A percentile compares a stretch with the other conserved stretches of the same genome.
Conservation (phyloP, 1,140 invertebrate genomes). For the Drosophila takahashii region DNA sequence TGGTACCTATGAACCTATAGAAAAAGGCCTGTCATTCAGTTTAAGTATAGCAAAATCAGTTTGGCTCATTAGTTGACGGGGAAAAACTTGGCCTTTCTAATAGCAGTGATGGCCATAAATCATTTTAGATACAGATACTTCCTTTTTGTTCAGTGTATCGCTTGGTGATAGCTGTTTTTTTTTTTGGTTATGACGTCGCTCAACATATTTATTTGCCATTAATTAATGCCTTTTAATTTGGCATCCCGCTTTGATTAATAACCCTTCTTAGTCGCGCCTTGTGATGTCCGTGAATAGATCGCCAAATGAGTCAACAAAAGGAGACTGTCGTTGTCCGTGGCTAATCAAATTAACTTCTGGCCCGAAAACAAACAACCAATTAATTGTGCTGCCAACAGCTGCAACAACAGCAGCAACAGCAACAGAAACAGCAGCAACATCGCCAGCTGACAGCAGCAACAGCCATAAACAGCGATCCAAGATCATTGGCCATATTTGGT, state of each 20-base stretch:
- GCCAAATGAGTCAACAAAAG: conserved; percentile 34
- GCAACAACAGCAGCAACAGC: conserved; percentile 11
- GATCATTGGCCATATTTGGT: conserved; percentile 36
- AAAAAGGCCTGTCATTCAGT: conserved; percentile 23
- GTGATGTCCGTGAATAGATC: conserved; percentile 12
- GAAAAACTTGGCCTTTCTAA: not conserved
- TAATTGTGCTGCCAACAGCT: conserved; percentile 37
- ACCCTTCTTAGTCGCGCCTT: conserved; percentile 37
- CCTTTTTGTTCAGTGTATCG: conserved; percentile 9
- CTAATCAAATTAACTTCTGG: conserved; percentile 62
- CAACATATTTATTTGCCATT: conserved; percentile 58
- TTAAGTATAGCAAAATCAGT: conserved; percentile 3
- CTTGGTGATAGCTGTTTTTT: not conserved
- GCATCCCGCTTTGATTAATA: conserved; percentile 72
- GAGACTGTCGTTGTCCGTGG: conserved; percentile 26
- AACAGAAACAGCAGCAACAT: not conserved
- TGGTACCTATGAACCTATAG: not conserved
- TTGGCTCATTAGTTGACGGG: conserved; percentile 8
- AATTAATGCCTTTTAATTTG: conserved; percentile 71
- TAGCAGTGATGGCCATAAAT: conserved; percentile 6
- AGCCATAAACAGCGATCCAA: conserved; percentile 25
- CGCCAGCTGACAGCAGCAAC: conserved; percentile 3
- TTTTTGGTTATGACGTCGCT: conserved; percentile 4
- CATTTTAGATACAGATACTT: not conserved
- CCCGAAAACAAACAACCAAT: conserved; percentile 36